phyloP scores from a whole-genome alignment of 1,140 invertebrate genomes.

The Homalodisca vitripennis region DNA sequence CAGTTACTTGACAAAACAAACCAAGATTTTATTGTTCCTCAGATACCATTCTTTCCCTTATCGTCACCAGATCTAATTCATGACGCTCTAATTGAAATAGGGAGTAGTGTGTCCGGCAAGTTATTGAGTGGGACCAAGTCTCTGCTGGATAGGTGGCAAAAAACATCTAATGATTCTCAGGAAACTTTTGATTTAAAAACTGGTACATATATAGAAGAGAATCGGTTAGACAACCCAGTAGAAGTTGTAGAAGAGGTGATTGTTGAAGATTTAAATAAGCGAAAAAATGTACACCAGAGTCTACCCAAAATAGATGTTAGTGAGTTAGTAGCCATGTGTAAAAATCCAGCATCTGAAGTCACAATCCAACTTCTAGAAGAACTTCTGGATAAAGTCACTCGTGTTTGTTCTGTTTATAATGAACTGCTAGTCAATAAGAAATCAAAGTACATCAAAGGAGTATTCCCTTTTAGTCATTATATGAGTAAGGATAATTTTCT shows the following conservation, averaged over 20 bases:
- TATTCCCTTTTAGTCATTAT: constrained; percentile 37
- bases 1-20: constrained; percentile 9
- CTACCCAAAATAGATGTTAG: constrained; percentile 29
- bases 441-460: constrained; percentile 7
- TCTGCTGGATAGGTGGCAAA: constrained; percentile 51
- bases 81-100: constrained; percentile 53
- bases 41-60: constrained; percentile 39
- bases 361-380: constrained; percentile 17
- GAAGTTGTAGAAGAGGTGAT: constrained; percentile 24
- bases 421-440: constrained; percentile 31
- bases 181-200: constrained; percentile 13
- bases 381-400: constrained; percentile 24
- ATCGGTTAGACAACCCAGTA: background rate
- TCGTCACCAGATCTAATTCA: constrained; percentile 41
- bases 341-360: constrained; percentile 24
- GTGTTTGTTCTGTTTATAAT: background rate
- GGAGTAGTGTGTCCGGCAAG: constrained; percentile 52
- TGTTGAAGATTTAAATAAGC: constrained; percentile 20
- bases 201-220: background rate
- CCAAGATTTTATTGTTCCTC: constrained; percentile 26
- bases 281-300: constrained; percentile 15
- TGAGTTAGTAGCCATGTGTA: constrained; percentile 32
- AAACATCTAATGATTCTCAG: background rate
- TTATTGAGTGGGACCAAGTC: constrained; percentile 52
- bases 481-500: constrained; percentile 27